Evolutionary conservation across 2,888 invertebrate species (phyloP).

Genomic region (Oxystoma pomonae): DNA sequence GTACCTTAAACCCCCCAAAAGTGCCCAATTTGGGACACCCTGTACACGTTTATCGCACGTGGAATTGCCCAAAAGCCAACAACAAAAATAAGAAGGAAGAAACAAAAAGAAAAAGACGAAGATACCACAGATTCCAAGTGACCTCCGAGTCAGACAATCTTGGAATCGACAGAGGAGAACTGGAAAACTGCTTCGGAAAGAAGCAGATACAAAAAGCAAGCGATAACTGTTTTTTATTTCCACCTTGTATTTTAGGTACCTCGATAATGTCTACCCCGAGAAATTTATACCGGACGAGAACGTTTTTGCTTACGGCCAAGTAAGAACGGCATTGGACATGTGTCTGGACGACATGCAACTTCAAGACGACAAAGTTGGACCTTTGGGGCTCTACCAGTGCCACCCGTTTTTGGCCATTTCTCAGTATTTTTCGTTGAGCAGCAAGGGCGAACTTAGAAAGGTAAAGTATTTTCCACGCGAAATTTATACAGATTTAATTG

Average conservation of each 20-base stretch:
- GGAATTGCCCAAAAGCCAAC: too few species aligned
- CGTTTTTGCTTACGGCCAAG: conserved; percentile 69
- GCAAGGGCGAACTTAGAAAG: conserved; percentile 53
- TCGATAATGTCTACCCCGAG: conserved; percentile 83
- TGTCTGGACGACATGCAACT: conserved; percentile 80
- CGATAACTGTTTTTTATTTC: too few species aligned
- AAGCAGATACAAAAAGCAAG: too few species aligned
- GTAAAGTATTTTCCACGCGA: conserved; percentile 7
- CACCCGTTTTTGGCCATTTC: conserved; percentile 61
- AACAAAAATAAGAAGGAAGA: too few species aligned
- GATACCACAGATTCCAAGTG: not conserved
- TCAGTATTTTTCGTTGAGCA: conserved; percentile 73
- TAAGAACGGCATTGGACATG: conserved; percentile 56
- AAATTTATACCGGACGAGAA: conserved; percentile 87
- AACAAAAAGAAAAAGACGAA: too few species aligned
- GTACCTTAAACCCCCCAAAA: too few species aligned
- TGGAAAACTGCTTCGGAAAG: too few species aligned
- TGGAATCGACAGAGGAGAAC: too few species aligned
- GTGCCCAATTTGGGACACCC: too few species aligned
- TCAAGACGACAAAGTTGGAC: conserved; percentile 61
- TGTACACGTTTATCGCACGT: too few species aligned
- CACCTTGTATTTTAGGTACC: conserved; percentile 46
- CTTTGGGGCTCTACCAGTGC: conserved; percentile 73
- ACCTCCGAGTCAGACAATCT: not conserved
- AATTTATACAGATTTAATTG: too few species aligned